Evolutionary conservation across 2,797 vertebrate species (phyloP).

Genomic region (Hypotaenidia okinawae): DNA sequence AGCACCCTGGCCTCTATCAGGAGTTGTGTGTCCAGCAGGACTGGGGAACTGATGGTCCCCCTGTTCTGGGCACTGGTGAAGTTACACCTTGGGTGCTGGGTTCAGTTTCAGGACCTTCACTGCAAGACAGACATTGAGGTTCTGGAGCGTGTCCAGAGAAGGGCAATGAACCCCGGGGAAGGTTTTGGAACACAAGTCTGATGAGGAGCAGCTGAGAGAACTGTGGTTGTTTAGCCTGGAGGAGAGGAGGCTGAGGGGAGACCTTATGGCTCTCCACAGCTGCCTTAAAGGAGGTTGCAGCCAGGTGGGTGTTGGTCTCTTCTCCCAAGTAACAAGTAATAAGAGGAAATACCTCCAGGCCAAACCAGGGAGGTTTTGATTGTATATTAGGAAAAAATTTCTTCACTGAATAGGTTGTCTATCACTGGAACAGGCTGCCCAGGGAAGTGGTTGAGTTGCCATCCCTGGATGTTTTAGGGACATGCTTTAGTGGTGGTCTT

Average conservation of each 20-base stretch:
- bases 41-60: accelerated
- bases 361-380: neutral
- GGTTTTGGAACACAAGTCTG: neutral
- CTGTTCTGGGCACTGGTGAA: neutral
- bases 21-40: neutral
- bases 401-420: neutral
- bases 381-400: neutral
- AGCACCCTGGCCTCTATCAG: neutral
- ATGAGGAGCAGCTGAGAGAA: accelerated
- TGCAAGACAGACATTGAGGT: neutral
- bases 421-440: neutral
- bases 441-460: neutral
- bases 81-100: accelerated
- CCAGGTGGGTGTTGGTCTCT: accelerated
- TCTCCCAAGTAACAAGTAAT: neutral
- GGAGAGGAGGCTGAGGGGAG: neutral
- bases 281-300: neutral
- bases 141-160: accelerated
- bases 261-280: neutral
- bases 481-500: neutral
- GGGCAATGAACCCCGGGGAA: neutral
- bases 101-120: neutral
- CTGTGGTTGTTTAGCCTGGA: neutral
- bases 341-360: neutral
- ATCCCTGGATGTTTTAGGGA: neutral